Conservation (phyloP, 2,797 vertebrate species). For the Phalanger gymnotis region DNA sequence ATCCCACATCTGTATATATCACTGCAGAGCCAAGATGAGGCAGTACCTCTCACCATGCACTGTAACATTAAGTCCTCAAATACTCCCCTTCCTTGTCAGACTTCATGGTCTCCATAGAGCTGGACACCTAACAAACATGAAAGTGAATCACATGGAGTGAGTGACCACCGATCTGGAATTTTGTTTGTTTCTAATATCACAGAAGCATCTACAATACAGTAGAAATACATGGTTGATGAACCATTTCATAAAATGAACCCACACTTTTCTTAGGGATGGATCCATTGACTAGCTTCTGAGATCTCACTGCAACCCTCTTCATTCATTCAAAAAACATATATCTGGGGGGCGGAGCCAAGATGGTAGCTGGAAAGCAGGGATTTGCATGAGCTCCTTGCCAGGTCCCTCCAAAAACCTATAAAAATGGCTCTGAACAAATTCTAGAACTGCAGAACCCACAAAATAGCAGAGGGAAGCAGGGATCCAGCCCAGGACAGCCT, state of each 20-base stretch:
- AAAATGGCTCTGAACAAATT: no score
- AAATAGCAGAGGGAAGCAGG: no score
- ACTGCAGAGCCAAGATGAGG: not conserved
- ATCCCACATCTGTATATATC: not conserved
- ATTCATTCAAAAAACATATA: not conserved
- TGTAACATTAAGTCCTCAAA: not conserved
- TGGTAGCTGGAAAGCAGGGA: no score
- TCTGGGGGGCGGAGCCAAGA: no score
- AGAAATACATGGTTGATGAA: not conserved
- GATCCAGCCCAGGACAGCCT: no score
- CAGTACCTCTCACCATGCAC: not conserved
- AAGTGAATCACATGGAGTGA: slow-evolving; percentile 66
- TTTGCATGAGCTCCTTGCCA: no score
- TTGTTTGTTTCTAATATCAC: slow-evolving; percentile 45
- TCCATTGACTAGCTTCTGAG: not conserved
- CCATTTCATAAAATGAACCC: not conserved
- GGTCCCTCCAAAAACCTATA: not conserved
- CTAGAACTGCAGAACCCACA: no score
- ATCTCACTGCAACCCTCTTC: not conserved
- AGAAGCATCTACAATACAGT: slow-evolving; percentile 48
- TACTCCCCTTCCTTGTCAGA: not conserved
- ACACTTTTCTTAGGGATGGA: not conserved
- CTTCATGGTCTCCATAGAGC: not conserved
- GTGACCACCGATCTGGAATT: slow-evolving; percentile 57
- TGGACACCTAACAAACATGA: not conserved